Evolutionary conservation across 2,113 vertebrate species (phyloP).

Genomic region (Oreochromis aureus): DNA sequence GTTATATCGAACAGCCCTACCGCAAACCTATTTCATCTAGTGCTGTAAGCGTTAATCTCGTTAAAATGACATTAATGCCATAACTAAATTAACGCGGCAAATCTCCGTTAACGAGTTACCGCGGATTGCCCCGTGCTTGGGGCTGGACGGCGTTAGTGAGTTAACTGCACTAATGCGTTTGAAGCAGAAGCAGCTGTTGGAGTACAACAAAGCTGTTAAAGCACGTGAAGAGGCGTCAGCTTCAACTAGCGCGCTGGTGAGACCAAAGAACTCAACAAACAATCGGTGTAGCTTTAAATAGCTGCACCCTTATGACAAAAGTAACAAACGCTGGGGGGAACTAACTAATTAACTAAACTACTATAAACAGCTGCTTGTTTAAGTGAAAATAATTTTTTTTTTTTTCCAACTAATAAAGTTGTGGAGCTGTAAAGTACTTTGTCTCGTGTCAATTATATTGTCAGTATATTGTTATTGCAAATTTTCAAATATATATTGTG

Average conservation of each 20-base stretch:
- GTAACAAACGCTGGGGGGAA: not conserved
- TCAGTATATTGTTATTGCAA: not conserved
- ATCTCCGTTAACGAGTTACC: not conserved
- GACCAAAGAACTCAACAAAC: fast-evolving
- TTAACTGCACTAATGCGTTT: fast-evolving
- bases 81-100: fast-evolving
- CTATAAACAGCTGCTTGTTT: not conserved
- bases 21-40: not conserved
- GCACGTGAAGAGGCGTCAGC: not conserved
- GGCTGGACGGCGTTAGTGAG: not conserved
- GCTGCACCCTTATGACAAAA: not conserved
- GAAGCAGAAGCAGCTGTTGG: not conserved
- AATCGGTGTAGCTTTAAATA: not conserved
- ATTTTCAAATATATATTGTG: not conserved
- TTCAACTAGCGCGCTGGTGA: not conserved
- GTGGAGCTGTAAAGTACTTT: not conserved
- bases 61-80: fast-evolving
- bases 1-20: not conserved
- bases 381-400: fast-evolving
- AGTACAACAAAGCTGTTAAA: not conserved
- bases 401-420: not conserved
- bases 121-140: fast-evolving
- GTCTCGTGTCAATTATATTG: not conserved
- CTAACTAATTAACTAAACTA: not conserved
- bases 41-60: not conserved